Conservation (phyloP, 2,113 vertebrate species). For the Rhabdornis inornatus region DNA sequence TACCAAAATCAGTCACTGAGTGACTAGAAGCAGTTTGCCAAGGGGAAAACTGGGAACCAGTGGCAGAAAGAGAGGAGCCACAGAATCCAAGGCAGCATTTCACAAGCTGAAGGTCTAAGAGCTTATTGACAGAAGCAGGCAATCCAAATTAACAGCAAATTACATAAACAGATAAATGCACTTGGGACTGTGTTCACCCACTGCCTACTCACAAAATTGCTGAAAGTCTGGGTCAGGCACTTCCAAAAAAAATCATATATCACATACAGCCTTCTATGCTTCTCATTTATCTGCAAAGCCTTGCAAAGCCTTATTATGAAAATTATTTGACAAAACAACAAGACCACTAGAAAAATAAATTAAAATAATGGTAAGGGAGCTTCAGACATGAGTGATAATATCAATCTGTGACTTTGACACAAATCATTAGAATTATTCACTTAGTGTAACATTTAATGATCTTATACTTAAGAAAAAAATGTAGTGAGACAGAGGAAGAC, state of each 20-base stretch:
- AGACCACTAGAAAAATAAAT: constrained; percentile 14
- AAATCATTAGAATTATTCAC: background rate
- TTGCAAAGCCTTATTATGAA: background rate
- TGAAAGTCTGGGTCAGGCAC: background rate
- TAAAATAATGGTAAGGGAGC: background rate
- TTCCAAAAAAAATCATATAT: background rate
- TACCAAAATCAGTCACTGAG: background rate
- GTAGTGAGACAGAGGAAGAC: background rate
- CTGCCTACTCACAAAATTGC: background rate
- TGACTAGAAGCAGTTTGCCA: background rate
- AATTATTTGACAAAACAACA: background rate
- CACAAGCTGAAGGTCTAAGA: background rate
- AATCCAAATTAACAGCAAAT: constrained; percentile 6
- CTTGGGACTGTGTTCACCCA: background rate
- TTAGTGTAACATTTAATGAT: background rate
- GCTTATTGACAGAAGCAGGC: background rate
- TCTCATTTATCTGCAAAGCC: background rate
- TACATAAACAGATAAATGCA: background rate
- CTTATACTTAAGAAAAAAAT: background rate
- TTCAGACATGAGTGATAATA: background rate
- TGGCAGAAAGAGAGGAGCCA: background rate
- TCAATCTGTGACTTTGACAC: background rate
- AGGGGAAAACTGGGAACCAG: background rate
- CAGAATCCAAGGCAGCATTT: background rate
- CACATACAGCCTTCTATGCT: background rate